phyloP scores from a whole-genome alignment of 2,113 vertebrate species.

The Craseonycteris thonglongyai region DNA sequence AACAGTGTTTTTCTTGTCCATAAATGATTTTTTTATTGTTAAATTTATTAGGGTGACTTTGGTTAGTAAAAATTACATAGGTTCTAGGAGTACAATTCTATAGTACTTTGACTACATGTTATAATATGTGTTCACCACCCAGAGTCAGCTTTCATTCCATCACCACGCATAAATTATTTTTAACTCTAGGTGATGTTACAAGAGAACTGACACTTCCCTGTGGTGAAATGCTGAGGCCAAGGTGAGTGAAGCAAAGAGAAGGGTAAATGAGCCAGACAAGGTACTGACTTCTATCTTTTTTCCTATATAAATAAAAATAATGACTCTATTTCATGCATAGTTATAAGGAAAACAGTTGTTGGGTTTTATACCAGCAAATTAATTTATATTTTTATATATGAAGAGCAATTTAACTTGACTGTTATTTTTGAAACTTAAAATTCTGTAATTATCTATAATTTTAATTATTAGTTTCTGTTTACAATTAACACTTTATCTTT shows the following conservation, averaged over 20 bases:
- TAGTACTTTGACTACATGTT: too few relatives aligned
- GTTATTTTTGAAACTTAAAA: background rate
- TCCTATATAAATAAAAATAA: background rate
- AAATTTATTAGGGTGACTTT: too few relatives aligned
- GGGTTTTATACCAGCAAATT: background rate
- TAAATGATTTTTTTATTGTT: background rate
- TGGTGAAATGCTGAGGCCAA: background rate
- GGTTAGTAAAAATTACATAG: too few relatives aligned
- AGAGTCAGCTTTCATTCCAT: too few relatives aligned
- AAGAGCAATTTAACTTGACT: background rate
- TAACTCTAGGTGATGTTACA: background rate
- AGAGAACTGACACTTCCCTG: background rate
- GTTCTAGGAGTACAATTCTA: too few relatives aligned
- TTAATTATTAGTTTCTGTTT: background rate
- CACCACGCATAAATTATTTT: too few relatives aligned
- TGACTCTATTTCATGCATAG: background rate
- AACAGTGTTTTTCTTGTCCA: background rate
- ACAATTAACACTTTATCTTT: background rate
- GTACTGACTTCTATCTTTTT: background rate
- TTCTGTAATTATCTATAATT: background rate
- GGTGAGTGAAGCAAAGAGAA: background rate
- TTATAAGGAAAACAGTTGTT: background rate
- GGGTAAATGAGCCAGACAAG: background rate
- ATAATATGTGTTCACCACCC: too few relatives aligned
- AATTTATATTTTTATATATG: background rate